Evolutionary conservation across 2,888 invertebrate species (phyloP), one percentile per base, ranked within the genome.

Genomic region (Dorcus parallelipipedus): DNA sequence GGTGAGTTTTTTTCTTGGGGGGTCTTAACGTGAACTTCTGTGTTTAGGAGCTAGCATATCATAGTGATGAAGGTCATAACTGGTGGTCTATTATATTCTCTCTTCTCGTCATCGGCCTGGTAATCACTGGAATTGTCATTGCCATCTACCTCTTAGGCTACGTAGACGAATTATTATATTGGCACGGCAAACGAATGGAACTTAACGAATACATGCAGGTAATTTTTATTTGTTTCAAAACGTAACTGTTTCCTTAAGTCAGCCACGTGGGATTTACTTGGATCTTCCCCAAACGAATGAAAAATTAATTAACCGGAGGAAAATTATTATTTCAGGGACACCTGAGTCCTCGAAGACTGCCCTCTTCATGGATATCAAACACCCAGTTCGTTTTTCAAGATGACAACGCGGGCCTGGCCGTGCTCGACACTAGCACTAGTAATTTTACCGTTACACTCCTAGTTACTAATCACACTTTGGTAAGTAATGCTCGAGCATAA

Each of bases 11-110:
- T 33, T 3, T 48, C 8, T 38, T 38, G 14, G 42, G 42, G 10
- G 42, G 49, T 2, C 6, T 9, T 10, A 8, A n/a, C 4, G 26
- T 33, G 26, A 33, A 33, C 26, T 33, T 33, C 0, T 6, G 26
- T 68, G 64, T 66, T 78, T 81, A 90, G 90, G 90, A 91, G 78
- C 85, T 92, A 78, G 82, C 84, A 71, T 88, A 91, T 78, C 83
- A 86, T 66, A 88, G 85, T 69, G 83, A 82, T 62, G 91, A 91
- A 78, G 91, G 92, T 64, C 90, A 92, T 83, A 93, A 93, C 79
- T 93, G 93, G 93, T 86, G 89, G 78, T 92, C 92, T 78, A 91
- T 93, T 75, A 83, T 93, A 77, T 90, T 93, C 79, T 91, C 92
- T 65, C 82, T 93, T 77, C 84, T 92, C 81, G 93, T 93, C 77